Conservation (phyloP, 2,113 vertebrate genomes). For the Benitochromis conjunctus region DNA sequence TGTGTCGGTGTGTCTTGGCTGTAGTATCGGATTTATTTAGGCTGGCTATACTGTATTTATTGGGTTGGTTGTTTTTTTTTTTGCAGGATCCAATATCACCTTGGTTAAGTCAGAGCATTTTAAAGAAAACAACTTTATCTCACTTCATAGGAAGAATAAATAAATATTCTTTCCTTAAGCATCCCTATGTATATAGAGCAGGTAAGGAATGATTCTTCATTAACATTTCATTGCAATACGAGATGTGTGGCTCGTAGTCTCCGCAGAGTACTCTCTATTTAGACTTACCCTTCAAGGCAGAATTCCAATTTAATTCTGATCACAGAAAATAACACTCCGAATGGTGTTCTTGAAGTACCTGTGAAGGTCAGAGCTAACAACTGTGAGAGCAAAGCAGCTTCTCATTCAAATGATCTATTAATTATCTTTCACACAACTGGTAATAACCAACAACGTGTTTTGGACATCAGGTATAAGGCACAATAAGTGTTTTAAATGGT, state of each 20-base stretch:
- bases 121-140: neutral
- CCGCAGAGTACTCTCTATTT: conserved; percentile 22
- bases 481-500: conserved; percentile 84
- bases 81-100: neutral
- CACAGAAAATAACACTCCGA: conserved; percentile 41
- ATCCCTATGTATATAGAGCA: neutral
- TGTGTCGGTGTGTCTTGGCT: conserved; percentile 15
- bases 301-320: conserved; percentile 57
- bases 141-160: neutral
- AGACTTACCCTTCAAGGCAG: conserved; percentile 49
- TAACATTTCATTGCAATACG: neutral
- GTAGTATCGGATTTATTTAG: neutral
- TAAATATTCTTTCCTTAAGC: neutral
- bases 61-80: neutral
- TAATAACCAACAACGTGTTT: conserved; percentile 79
- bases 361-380: conserved; percentile 84
- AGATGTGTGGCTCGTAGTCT: conserved; percentile 31
- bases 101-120: neutral
- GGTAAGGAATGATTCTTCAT: neutral
- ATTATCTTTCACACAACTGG: conserved; percentile 81
- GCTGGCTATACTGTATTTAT: neutral
- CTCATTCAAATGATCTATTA: conserved; percentile 87
- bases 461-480: conserved; percentile 78
- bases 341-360: conserved; percentile 10
- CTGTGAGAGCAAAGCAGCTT: conserved; percentile 68